Evolutionary conservation across 2,113 vertebrate genomes (phyloP).

Genomic region (Chaetodon auriga): DNA sequence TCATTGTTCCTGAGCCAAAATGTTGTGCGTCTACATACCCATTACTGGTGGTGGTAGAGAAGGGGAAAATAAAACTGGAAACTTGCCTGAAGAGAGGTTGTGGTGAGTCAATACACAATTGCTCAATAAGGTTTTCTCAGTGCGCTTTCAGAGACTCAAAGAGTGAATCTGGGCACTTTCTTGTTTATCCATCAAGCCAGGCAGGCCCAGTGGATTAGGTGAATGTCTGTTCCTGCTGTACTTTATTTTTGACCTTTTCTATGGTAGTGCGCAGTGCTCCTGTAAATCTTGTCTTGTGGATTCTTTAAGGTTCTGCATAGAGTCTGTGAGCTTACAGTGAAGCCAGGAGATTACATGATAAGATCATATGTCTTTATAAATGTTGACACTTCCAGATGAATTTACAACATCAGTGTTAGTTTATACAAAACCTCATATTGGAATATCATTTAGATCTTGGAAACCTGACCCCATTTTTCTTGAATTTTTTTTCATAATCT

Average conservation of each 20-base stretch:
- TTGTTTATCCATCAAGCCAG: conserved; percentile 52
- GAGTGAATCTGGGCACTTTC: conserved; percentile 55
- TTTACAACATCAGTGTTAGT: neutral
- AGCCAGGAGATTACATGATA: neutral
- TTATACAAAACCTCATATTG: neutral
- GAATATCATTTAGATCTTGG: neutral
- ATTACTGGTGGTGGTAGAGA: neutral
- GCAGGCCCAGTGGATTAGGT: conserved; percentile 15
- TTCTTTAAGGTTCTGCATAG: neutral
- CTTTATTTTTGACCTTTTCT: conserved; percentile 2
- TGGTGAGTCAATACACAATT: conserved; percentile 35
- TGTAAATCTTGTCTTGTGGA: neutral
- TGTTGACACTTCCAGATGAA: neutral
- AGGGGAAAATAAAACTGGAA: neutral
- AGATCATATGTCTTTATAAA: neutral
- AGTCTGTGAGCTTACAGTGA: neutral
- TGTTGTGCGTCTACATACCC: neutral
- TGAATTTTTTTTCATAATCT: too few species aligned
- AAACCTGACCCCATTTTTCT: neutral
- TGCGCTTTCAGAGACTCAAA: conserved; percentile 56
- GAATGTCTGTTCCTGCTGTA: conserved; percentile 24
- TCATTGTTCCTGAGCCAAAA: neutral
- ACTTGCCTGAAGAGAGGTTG: conserved; percentile 28
- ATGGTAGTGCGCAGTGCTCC: neutral
- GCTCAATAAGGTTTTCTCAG: conserved; percentile 32